phyloP scores from a whole-genome alignment of 1,140 invertebrate genomes.

The Drosophila oshimai region DNA sequence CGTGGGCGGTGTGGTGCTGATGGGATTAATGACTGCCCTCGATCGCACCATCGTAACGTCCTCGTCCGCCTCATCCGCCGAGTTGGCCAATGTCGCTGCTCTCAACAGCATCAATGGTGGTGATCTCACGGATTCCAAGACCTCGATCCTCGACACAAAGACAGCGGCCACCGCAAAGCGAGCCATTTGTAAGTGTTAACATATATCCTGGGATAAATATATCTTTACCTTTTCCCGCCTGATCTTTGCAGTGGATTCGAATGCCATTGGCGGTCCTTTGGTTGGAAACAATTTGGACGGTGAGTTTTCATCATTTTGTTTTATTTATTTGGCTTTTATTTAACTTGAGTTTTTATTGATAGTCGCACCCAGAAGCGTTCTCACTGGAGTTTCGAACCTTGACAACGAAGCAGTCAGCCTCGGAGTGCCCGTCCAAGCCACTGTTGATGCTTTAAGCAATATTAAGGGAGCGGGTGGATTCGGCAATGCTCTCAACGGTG shows the following conservation, averaged over 20 bases:
- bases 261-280: too few species aligned
- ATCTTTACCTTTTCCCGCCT: neutral
- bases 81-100: conserved; percentile 4
- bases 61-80: neutral
- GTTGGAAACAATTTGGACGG: neutral
- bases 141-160: neutral
- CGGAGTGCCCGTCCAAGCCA: neutral
- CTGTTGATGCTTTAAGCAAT: neutral
- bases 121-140: neutral
- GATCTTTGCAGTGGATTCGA: neutral
- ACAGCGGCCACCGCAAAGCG: conserved; percentile 33
- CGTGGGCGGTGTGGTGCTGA: conserved; percentile 44
- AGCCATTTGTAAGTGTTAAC: neutral
- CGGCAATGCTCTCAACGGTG: neutral
- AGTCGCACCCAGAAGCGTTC: conserved; percentile 3
- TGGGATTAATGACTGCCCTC: conserved; percentile 54
- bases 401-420: too few species aligned
- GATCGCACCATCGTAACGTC: conserved; percentile 27
- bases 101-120: conserved; percentile 29
- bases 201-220: too few species aligned
- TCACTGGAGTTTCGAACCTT: too few species aligned
- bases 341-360: neutral
- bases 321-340: neutral
- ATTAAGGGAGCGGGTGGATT: too few species aligned
- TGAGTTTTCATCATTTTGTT: neutral